Evolutionary conservation across 2,888 invertebrate genomes (phyloP).

Genomic region (Bhutanitis thaidina): DNA sequence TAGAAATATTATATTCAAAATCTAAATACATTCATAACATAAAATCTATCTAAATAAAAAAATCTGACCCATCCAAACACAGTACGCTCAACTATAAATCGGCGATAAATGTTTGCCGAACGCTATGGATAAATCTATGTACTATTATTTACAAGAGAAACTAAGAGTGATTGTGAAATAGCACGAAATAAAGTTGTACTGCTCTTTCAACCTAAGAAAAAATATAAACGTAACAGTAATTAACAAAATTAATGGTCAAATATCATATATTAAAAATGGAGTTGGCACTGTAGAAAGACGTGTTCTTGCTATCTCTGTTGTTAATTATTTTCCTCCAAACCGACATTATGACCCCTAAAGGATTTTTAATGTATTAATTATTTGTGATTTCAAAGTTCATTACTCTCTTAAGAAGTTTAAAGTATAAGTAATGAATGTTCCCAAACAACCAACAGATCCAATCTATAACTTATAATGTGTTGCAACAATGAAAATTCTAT

Average conservation of each 20-base stretch:
- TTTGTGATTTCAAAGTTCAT: no score
- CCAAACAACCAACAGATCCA: no score
- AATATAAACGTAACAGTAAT: slow-evolving; percentile 69
- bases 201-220: slow-evolving; percentile 60
- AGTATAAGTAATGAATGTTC: no score
- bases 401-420: no score
- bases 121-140: slow-evolving; percentile 53
- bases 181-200: slow-evolving; percentile 45
- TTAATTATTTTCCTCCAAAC: slow-evolving; percentile 68
- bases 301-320: slow-evolving; percentile 58
- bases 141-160: slow-evolving; percentile 57
- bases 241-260: slow-evolving; percentile 71
- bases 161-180: slow-evolving; percentile 44
- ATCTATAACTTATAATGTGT: no score
- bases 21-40: slow-evolving; percentile 65
- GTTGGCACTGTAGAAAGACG: slow-evolving; percentile 65
- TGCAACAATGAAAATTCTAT: no score
- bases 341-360: slow-evolving; percentile 51
- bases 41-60: slow-evolving; percentile 61
- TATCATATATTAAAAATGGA: slow-evolving; percentile 72
- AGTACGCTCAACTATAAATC: slow-evolving; percentile 54
- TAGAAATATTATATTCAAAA: slow-evolving; percentile 50
- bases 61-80: slow-evolving; percentile 78
- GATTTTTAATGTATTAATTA: slow-evolving; percentile 53
- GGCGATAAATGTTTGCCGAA: slow-evolving; percentile 43